Evolutionary conservation across 2,888 invertebrate genomes (phyloP).

Genomic region (Thecophora atra): DNA sequence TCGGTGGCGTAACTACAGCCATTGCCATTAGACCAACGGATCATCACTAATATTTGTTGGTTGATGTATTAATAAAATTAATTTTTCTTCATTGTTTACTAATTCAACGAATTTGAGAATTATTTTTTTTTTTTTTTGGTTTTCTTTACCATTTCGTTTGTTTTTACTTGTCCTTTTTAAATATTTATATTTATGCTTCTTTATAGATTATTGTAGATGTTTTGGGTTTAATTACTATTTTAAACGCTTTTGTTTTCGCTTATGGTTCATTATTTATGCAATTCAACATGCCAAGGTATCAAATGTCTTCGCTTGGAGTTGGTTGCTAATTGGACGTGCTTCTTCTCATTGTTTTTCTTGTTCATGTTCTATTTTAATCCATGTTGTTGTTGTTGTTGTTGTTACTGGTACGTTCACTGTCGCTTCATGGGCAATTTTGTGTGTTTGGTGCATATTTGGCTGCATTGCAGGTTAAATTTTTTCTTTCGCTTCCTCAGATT

Average conservation of each 20-base stretch:
- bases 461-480: constrained; percentile 30
- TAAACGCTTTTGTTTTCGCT: constrained; percentile 22
- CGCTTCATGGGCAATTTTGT: constrained; percentile 37
- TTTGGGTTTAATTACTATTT: constrained; percentile 16
- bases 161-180: constrained; percentile 22
- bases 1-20: no score
- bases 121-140: constrained; percentile 17
- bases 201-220: constrained; percentile 23
- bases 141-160: constrained; percentile 11
- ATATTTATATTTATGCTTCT: constrained; percentile 32
- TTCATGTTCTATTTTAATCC: no score
- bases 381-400: constrained; percentile 32
- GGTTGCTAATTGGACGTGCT: constrained; percentile 28
- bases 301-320: constrained; percentile 5
- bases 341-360: not conserved
- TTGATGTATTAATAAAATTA: no score
- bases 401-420: constrained; percentile 33
- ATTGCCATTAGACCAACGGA: no score
- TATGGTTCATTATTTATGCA: constrained; percentile 16
- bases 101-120: constrained; percentile 20
- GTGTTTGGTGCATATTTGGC: constrained; percentile 29
- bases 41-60: no score
- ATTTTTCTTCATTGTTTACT: constrained; percentile 6
- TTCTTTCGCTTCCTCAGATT: constrained; percentile 24
- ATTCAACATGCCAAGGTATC: constrained; percentile 19